A percentile compares a stretch with the other conserved stretches of the same genome.
Evolutionary conservation across 37 sponge, comb jelly and placozoan species (phyloP).

Genomic region (Halichondria panicea): DNA sequence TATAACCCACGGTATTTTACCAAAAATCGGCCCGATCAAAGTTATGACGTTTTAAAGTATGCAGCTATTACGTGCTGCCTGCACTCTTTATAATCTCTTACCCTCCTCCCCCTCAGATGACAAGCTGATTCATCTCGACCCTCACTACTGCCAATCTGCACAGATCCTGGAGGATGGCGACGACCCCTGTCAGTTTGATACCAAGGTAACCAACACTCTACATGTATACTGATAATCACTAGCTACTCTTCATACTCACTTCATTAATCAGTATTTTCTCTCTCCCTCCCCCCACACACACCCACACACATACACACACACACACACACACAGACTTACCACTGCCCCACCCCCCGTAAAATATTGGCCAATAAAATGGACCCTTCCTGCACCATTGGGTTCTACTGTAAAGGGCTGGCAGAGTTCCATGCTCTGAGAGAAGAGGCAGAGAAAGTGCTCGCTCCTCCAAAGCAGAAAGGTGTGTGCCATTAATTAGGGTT

Average conservation of each 20-base stretch:
- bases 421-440: constrained; percentile 65
- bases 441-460: constrained; percentile 65
- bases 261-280: neutral
- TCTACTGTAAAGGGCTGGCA: constrained; percentile 62
- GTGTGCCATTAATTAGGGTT: too few relatives aligned
- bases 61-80: too few relatives aligned
- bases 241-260: too few relatives aligned
- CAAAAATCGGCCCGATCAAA: too few relatives aligned
- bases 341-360: constrained; percentile 81
- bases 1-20: too few relatives aligned
- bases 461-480: constrained; percentile 72
- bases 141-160: constrained; percentile 84
- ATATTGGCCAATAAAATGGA: constrained; percentile 88
- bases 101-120: constrained; percentile 51
- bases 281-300: neutral
- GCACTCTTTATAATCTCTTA: too few relatives aligned
- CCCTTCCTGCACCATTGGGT: constrained; percentile 94
- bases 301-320: constrained; percentile 9
- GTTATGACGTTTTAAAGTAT: too few relatives aligned
- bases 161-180: constrained; percentile 14
- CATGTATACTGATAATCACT: neutral
- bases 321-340: constrained; percentile 68
- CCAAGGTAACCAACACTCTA: constrained; percentile 5
- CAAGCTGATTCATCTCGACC: constrained; percentile 92
- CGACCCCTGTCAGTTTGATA: constrained; percentile 10